Conservation (phyloP, 1,140 invertebrate genomes). For the Drosophila ironensis region DNA sequence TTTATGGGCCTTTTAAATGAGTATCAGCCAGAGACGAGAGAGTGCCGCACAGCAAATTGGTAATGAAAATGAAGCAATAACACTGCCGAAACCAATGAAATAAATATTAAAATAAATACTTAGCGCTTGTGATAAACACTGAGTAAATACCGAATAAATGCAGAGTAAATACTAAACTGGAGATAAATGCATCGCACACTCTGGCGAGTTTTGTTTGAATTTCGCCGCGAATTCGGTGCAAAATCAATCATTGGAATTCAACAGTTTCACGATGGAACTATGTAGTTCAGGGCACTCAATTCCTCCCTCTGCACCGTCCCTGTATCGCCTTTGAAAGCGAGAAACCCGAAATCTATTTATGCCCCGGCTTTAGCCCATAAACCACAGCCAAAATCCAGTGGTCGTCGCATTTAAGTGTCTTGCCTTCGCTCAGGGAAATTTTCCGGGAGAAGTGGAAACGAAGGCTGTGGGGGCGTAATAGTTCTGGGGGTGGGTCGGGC, state of each 20-base stretch:
- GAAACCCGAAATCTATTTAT: conserved; percentile 69
- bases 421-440: background rate
- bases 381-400: conserved; percentile 77
- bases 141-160: conserved; percentile 41
- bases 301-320: background rate
- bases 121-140: conserved; percentile 45
- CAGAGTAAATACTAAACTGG: conserved; percentile 44
- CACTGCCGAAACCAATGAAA: conserved; percentile 21
- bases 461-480: conserved; percentile 9
- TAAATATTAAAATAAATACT: conserved; percentile 62
- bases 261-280: background rate
- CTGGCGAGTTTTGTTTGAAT: conserved; percentile 7
- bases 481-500: background rate
- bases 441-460: background rate
- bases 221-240: background rate
- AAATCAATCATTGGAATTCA: background rate
- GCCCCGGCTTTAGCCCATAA: conserved; percentile 69
- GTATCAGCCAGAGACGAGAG: conserved; percentile 12
- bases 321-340: conserved; percentile 1
- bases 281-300: background rate
- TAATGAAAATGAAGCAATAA: conserved; percentile 57
- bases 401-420: conserved; percentile 74
- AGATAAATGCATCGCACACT: conserved; percentile 16
- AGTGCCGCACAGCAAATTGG: conserved; percentile 31
- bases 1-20: conserved; percentile 70